Conservation (phyloP, 2,113 vertebrate genomes). For the Megaptera novaeangliae region DNA sequence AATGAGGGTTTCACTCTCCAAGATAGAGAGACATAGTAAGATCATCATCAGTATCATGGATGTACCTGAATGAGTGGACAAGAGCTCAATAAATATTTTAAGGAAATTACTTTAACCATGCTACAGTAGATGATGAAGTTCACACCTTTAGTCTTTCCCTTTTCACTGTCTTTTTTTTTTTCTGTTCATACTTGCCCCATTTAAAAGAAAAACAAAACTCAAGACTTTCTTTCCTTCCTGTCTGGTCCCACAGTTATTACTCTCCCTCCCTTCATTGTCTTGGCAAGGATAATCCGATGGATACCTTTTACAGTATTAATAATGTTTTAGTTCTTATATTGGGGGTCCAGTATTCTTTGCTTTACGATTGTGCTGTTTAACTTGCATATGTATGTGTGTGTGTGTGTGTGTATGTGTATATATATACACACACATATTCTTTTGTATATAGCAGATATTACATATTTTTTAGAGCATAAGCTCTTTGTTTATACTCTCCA, state of each 20-base stretch:
- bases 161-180: not conserved
- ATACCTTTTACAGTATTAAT: not conserved
- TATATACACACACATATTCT: not conserved
- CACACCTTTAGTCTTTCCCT: not conserved
- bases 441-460: not conserved
- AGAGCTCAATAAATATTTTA: not conserved
- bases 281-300: not conserved
- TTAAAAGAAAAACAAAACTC: not conserved
- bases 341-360: not conserved
- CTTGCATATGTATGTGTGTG: not conserved
- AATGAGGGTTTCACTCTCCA: not conserved
- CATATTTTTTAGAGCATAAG: not conserved
- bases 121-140: not conserved
- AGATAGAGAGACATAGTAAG: not conserved
- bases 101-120: not conserved
- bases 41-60: not conserved
- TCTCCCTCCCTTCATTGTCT: not conserved
- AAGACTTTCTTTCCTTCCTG: not conserved
- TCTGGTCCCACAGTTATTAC: not conserved
- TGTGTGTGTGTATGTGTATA: accelerated
- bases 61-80: not conserved
- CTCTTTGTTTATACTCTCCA: not conserved
- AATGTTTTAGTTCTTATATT: not conserved
- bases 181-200: not conserved
- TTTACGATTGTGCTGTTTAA: not conserved